These are phyloP conservation scores for Neogale vison DNA, from an alignment of 2,113 vertebrate species.

Conservation along the genomic window DNA sequence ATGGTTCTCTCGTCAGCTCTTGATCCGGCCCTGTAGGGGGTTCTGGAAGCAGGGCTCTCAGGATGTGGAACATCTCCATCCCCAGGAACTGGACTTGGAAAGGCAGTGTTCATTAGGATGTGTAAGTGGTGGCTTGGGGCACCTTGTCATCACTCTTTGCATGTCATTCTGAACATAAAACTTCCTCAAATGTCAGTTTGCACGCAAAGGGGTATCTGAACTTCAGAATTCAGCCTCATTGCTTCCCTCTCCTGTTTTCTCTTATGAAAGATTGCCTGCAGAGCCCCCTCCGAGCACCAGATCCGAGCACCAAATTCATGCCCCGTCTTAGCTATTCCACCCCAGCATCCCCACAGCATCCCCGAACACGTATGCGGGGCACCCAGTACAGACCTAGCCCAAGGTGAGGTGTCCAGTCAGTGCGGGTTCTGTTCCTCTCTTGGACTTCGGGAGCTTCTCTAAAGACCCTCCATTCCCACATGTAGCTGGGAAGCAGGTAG, in stretches of 20 bases:
- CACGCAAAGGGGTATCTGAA: rapidly evolving
- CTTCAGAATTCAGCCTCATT: background rate
- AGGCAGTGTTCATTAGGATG: background rate
- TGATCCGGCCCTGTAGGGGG: background rate
- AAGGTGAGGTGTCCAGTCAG: background rate
- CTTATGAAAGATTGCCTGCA: background rate
- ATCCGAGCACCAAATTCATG: background rate
- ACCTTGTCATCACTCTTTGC: background rate
- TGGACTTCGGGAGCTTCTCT: background rate
- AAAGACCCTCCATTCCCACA: background rate
- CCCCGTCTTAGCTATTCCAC: background rate
- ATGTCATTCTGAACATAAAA: background rate
- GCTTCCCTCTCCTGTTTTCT: background rate
- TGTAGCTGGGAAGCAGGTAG: background rate
- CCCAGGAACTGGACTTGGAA: background rate
- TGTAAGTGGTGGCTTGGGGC: background rate
- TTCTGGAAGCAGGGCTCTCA: background rate
- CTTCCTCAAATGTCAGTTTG: background rate
- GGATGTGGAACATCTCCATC: background rate
- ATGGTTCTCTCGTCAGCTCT: background rate
- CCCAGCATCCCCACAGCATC: background rate
- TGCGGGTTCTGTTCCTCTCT: background rate
- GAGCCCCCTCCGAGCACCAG: background rate
- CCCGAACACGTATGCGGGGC: background rate
- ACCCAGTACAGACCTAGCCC: background rate